phyloP scores from a whole-genome alignment of 2,797 vertebrate genomes.

The Rhinogobio ventralis region DNA sequence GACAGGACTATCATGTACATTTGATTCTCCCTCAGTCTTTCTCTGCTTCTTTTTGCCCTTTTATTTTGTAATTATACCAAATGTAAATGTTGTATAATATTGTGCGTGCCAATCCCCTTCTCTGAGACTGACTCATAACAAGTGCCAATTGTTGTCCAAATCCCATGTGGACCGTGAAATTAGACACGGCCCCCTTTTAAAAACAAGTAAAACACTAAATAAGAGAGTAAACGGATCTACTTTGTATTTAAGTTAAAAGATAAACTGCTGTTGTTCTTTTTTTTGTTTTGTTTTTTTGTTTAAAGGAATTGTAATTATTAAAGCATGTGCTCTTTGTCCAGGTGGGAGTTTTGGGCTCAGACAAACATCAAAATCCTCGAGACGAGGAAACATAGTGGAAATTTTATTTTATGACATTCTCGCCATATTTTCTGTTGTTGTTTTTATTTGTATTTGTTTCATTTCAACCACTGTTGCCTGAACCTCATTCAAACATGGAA shows the following conservation, averaged over 20 bases:
- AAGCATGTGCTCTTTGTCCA: slow-evolving; percentile 88
- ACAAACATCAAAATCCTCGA: slow-evolving; percentile 72
- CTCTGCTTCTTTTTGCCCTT: slow-evolving; percentile 54
- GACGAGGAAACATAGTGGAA: slow-evolving; percentile 72
- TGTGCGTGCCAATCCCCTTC: slow-evolving; percentile 89
- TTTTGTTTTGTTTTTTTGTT: slow-evolving; percentile 26
- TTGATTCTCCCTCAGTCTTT: slow-evolving; percentile 67
- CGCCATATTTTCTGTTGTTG: slow-evolving; percentile 78
- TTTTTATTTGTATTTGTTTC: slow-evolving; percentile 82
- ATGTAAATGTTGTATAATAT: slow-evolving; percentile 87
- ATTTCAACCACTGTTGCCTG: slow-evolving; percentile 89
- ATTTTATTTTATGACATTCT: slow-evolving; percentile 82
- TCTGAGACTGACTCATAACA: slow-evolving; percentile 86
- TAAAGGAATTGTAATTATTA: slow-evolving; percentile 84
- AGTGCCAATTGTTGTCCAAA: slow-evolving; percentile 88
- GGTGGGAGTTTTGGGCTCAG: slow-evolving; percentile 72
- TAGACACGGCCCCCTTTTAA: slow-evolving; percentile 84
- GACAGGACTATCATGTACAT: slow-evolving; percentile 69
- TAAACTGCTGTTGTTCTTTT: slow-evolving; percentile 80
- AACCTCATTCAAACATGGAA: slow-evolving; percentile 90
- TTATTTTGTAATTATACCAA: slow-evolving; percentile 78
- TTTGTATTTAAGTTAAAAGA: slow-evolving; percentile 81
- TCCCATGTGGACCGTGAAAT: slow-evolving; percentile 82
- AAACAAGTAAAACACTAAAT: slow-evolving; percentile 81
- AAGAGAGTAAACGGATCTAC: slow-evolving; percentile 75